Evolutionary conservation across 2,113 vertebrate species (phyloP), one percentile per base, ranked within the genome.

Genomic region (Thamnophis sirtalis): DNA sequence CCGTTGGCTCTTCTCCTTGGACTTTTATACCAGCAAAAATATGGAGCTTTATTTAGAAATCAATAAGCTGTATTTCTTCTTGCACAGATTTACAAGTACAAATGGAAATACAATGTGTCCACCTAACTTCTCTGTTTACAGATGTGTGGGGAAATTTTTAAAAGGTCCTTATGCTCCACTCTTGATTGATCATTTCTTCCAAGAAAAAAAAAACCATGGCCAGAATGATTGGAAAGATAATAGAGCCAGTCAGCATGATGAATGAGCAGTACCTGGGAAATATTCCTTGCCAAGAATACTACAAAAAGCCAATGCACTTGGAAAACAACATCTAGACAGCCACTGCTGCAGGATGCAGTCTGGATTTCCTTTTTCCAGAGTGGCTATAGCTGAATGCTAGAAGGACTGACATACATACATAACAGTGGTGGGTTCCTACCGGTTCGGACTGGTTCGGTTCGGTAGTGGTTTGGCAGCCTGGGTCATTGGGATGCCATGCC

Each of bases 301-400:
- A n/a, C 1, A 53, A 38, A 48, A 55, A 43, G 43, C 43, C n/a
- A 5, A 0, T 9, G 8, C 9, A 4, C 10, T 53, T 90, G 33
- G 21, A 55, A 84, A 84, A 80, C 33, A 55, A 24, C 19, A 22
- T 90, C 9, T 13, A 28, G 33, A 2, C 10, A 63, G 19, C 48
- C 19, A 33, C 17, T 86, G 55, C 19, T 21, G 15, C 28, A 90
- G 89, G 49, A 94, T 48, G 13, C 56, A 88, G 28, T 17, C 26
- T 0, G 0, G 38, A 21, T 24, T n/a, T 49, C 19, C 56, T 15
- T 49, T 94, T 95, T 1, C 48, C 86, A 90, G 93, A 92, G 56
- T 86, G 0, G 73, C 86, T 60, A 11, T 8, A 1, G 89, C 0
- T 89, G 87, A 53, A 5, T 0, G 0, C 87, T 95, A 94, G 73